A percentile compares a stretch with the other conserved stretches of the same genome.
phyloP scores from a whole-genome alignment of 30 jellyfish, hydroid and myxozoan genomes.

The Morbakka virulenta region DNA sequence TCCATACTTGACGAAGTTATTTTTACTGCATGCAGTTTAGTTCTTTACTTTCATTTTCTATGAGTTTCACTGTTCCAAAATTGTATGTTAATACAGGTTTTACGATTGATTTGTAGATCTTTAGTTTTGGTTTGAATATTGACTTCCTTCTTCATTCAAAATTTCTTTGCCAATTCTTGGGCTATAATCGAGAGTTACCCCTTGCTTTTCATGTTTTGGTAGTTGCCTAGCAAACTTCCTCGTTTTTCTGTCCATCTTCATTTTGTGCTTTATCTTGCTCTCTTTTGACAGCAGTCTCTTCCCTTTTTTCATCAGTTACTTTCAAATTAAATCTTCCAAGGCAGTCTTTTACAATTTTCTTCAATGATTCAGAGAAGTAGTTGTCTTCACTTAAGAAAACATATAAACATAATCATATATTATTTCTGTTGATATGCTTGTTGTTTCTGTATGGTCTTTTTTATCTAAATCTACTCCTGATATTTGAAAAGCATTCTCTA shows the following conservation, averaged over 20 bases:
- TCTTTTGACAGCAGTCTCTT: constrained; percentile 14
- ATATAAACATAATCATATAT: constrained; percentile 10
- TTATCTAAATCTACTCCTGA: constrained; percentile 20
- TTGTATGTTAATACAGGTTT: constrained; percentile 24
- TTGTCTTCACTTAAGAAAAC: constrained; percentile 28
- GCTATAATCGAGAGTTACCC: constrained; percentile 30
- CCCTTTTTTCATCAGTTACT: neutral
- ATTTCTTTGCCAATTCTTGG: constrained; percentile 23
- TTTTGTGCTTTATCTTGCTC: constrained; percentile 23
- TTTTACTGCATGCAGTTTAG: neutral
- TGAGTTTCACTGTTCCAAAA: constrained; percentile 30
- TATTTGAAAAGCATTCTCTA: constrained; percentile 25
- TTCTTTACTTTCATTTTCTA: neutral
- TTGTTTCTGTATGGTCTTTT: neutral
- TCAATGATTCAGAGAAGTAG: constrained; percentile 28
- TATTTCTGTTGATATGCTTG: constrained; percentile 12
- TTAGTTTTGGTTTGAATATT: constrained; percentile 14
- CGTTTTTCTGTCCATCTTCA: constrained; percentile 22
- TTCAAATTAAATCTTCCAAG: constrained; percentile 8
- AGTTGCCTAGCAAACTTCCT: constrained; percentile 37
- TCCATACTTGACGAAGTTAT: too few species aligned
- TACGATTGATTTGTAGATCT: too few species aligned
- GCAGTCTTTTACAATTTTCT: constrained; percentile 26
- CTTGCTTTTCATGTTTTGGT: constrained; percentile 35
- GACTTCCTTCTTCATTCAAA: constrained; percentile 1